Conservation (phyloP, 1,140 invertebrate species). For the Drosophila parvula region DNA sequence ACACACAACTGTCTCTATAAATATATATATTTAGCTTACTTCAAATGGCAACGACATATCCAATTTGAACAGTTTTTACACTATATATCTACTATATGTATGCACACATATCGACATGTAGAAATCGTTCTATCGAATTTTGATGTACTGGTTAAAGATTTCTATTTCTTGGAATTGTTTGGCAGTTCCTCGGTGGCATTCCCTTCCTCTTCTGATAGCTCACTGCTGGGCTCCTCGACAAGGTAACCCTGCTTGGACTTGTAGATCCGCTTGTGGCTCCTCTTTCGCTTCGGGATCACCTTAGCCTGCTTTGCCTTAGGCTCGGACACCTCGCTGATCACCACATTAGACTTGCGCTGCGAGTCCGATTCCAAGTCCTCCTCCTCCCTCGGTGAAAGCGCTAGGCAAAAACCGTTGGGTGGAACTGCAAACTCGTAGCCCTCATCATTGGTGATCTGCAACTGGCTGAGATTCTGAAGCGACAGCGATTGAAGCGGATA, state of each 20-base stretch:
- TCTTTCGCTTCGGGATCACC: background rate
- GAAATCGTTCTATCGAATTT: conserved; percentile 8
- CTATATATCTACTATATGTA: conserved; percentile 5
- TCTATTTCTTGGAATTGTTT: conserved; percentile 3
- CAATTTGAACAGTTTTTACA: conserved; percentile 21
- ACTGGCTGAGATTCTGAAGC: background rate
- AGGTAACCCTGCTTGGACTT: conserved; percentile 61
- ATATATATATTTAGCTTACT: conserved; percentile 27
- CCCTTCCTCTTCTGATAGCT: conserved; percentile 46
- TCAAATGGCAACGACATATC: conserved; percentile 22
- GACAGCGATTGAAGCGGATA: background rate
- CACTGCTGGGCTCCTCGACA: conserved; percentile 69
- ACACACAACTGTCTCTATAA: background rate
- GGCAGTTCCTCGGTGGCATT: background rate
- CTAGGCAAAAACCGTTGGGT: background rate
- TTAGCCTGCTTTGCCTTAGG: background rate
- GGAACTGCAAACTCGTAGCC: background rate
- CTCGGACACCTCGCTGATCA: conserved; percentile 4
- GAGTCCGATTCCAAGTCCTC: background rate
- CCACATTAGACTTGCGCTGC: background rate
- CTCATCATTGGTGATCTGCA: background rate
- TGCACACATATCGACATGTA: background rate
- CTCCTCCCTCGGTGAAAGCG: background rate
- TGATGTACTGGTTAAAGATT: background rate
- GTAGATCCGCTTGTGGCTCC: conserved; percentile 41